Conservation (phyloP, 2,888 invertebrate genomes). For the Thyatira batis region DNA sequence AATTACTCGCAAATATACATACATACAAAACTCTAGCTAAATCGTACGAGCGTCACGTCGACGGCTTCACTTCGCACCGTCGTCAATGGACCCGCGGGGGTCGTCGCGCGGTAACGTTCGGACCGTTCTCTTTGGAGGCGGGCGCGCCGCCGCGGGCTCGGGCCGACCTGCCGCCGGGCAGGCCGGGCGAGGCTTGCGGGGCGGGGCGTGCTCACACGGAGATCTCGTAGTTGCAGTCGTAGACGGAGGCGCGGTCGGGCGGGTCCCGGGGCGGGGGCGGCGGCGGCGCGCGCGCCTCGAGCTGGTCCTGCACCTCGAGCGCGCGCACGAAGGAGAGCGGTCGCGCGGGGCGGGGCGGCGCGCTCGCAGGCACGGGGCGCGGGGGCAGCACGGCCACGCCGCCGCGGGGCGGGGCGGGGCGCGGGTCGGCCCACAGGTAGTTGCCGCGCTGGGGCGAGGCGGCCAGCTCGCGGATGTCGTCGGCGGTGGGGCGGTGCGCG, state of each 20-base stretch:
- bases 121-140: conserved; percentile 1
- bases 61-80: too few species aligned
- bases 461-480: conserved; percentile 93
- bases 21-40: conserved; percentile 58
- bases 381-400: conserved; percentile 67
- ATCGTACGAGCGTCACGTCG: conserved; percentile 36
- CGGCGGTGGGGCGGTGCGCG: conserved; percentile 84
- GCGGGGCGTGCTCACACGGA: conserved; percentile 87
- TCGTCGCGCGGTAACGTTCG: conserved; percentile 6
- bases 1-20: conserved; percentile 70
- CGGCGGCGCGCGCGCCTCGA: conserved; percentile 86
- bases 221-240: conserved; percentile 97
- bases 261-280: conserved; percentile 68
- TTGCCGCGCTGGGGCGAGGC: conserved; percentile 90
- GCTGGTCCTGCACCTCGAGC: conserved; percentile 93
- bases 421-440: conserved; percentile 83
- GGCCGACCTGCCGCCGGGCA: conserved; percentile 4
- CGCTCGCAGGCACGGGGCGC: conserved; percentile 82
- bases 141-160: neutral
- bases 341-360: conserved; percentile 76
- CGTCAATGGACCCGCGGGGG: too few species aligned
- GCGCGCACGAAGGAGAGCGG: conserved; percentile 95
- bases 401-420: conserved; percentile 63
- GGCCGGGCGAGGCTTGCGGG: conserved; percentile 8
- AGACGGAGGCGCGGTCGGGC: conserved; percentile 93